Percentiles rank a stretch among this genome's conserved stretches.
Evolutionary conservation across 2,797 vertebrate genomes (phyloP).

Genomic region (Spondyliosoma cantharus): DNA sequence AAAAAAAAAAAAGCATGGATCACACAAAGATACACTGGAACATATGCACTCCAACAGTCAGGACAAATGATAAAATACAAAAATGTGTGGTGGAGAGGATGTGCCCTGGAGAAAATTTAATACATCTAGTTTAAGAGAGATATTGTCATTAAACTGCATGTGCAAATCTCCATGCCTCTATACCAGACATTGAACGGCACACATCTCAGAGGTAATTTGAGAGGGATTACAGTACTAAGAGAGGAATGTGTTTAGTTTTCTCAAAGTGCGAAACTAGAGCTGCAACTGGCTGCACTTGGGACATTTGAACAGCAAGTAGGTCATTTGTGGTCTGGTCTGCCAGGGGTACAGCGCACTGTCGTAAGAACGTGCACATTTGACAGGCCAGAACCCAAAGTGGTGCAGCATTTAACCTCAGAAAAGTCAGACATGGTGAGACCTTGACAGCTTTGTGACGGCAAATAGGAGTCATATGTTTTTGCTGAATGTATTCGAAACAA

Average conservation of each 20-base stretch:
- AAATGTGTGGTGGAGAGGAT: too few relatives aligned
- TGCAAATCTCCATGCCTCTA: slow-evolving; percentile 16
- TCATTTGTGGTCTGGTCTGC: slow-evolving; percentile 36
- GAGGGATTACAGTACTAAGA: background rate
- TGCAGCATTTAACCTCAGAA: slow-evolving; percentile 5
- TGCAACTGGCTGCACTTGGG: slow-evolving; percentile 15
- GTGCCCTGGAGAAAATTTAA: too few relatives aligned
- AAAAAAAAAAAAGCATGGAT: slow-evolving; percentile 26
- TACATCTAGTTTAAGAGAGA: background rate
- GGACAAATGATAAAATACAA: background rate
- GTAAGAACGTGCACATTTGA: slow-evolving; percentile 3
- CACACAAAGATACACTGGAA: slow-evolving; percentile 13
- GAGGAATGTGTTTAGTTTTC: slow-evolving; percentile 50
- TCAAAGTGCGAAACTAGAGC: slow-evolving; percentile 19
- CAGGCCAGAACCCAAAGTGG: slow-evolving; percentile 10
- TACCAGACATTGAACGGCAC: slow-evolving; percentile 16
- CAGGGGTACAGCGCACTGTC: slow-evolving; percentile 1
- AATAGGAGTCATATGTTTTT: slow-evolving; percentile 23
- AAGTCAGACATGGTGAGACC: background rate
- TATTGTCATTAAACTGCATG: background rate
- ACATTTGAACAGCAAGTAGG: slow-evolving; percentile 53
- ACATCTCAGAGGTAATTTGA: slow-evolving; percentile 19
- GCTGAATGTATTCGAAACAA: background rate
- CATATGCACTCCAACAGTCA: slow-evolving; percentile 9
- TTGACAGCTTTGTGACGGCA: slow-evolving; percentile 1